Evolutionary conservation across 2,888 invertebrate genomes (phyloP), one percentile per base, ranked within the genome.

Genomic region (Disparrhopalites patrizii): DNA sequence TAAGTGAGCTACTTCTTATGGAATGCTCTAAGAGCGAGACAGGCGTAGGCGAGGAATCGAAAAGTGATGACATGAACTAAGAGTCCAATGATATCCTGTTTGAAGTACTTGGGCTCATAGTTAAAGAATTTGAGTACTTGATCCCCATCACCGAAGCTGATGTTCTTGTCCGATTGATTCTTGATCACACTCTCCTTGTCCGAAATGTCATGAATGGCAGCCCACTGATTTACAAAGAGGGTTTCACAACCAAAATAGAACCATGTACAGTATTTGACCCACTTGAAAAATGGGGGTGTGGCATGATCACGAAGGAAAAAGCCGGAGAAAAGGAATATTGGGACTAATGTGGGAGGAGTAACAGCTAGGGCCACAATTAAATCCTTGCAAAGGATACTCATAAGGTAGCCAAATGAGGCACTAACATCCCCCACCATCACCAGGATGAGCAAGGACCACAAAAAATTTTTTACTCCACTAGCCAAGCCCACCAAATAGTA

Each of bases 291-390:
- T 0, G 84, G 80, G 0, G 93, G 93, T 23, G 92, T 88, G 0
- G 93, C 91, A 1, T 90, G 8, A 10, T 61, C 50, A 3, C 33
- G 25, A 33, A 51, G 10, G 23, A 62, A 94, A 82, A 93, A 94
- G 50, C 96, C 97, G 67, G 96, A 96, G 78, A 98, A 97, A 25
- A 98, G 81, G 80, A 97, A 83, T 79, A 96, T 90, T 0, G 97
- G 96, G 66, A 96, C 91, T 73, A 96, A 87, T 66, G 95, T 8
- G n/a, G 63, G 7, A 28, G 15, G 15, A 18, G 50, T 5, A n/a
- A 31, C 10, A 50, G 13, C 5, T 1, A 51, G 1, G 2, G 66
- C 36, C 2, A 47, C 50, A 23, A 27, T 20, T n/a, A 27, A 47
- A n/a, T 23, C 38, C 4, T 18, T 38, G 15, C 13, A n/a, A 1